These are phyloP conservation scores for Galagoides demidoff DNA, from an alignment of 2,797 vertebrate species.

Conservation along the genomic window DNA sequence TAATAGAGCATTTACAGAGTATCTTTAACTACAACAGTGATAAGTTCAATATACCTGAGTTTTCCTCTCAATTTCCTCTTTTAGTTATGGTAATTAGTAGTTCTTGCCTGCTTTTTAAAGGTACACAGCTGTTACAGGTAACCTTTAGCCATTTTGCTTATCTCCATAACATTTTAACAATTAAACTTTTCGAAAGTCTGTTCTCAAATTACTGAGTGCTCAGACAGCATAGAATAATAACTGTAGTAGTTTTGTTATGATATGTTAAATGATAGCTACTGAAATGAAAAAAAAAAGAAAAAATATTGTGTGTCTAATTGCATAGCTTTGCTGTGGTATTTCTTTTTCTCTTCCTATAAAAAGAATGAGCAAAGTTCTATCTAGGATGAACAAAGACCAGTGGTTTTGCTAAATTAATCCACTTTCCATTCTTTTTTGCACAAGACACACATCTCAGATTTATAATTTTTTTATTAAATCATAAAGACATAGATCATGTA, in stretches of 20 bases:
- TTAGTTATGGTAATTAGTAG: conserved; percentile 44
- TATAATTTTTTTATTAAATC: too few species aligned
- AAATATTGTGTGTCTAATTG: background rate
- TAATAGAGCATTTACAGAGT: background rate
- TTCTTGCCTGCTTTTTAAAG: background rate
- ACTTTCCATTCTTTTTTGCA: background rate
- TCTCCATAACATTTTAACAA: conserved; percentile 6
- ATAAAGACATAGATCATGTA: too few species aligned
- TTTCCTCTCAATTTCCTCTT: conserved; percentile 44
- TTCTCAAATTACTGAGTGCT: background rate
- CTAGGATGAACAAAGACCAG: background rate
- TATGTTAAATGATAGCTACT: background rate
- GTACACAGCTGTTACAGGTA: background rate
- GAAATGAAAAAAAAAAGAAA: background rate
- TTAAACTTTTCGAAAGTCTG: background rate
- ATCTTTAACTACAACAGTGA: conserved; percentile 49
- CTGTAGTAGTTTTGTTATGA: background rate
- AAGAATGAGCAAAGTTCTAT: background rate
- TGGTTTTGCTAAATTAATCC: background rate
- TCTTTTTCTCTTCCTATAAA: background rate
- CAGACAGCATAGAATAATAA: background rate
- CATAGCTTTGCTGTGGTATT: background rate
- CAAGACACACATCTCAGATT: background rate
- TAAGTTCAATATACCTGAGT: background rate
- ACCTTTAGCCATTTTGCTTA: conserved; percentile 43